phyloP scores from a whole-genome alignment of 2,113 vertebrate species.

The Paralichthys olivaceus region DNA sequence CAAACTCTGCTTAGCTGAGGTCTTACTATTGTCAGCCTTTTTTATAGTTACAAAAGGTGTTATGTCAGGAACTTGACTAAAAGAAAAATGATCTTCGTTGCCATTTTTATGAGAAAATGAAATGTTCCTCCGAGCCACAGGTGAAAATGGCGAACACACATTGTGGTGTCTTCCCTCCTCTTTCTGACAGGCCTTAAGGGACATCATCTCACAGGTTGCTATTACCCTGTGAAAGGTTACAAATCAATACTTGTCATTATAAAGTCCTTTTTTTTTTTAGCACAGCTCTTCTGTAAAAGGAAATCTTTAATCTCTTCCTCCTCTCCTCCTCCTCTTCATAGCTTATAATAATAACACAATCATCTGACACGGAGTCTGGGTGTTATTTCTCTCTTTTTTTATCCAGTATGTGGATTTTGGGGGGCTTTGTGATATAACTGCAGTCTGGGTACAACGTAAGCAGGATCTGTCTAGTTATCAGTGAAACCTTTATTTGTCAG shows the following conservation, averaged over 20 bases:
- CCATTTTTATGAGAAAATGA: conserved; percentile 51
- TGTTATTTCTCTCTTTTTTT: conserved; percentile 24
- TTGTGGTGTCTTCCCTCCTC: not conserved
- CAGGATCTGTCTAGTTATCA: conserved; percentile 35
- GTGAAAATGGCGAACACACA: conserved; percentile 34
- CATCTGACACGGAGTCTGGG: conserved; percentile 56
- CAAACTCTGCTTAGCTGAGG: conserved; percentile 53
- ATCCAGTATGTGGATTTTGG: conserved; percentile 42
- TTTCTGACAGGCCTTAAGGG: conserved; percentile 29
- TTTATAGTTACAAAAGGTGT: conserved; percentile 35
- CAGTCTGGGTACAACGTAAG: conserved; percentile 46
- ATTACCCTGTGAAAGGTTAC: conserved; percentile 61
- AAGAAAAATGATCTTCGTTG: conserved; percentile 26
- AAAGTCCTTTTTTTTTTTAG: conserved; percentile 52
- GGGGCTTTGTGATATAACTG: conserved; percentile 54
- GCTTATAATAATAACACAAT: conserved; percentile 41
- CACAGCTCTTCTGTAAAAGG: conserved; percentile 57
- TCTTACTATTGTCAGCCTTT: conserved; percentile 34
- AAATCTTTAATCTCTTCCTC: conserved; percentile 59
- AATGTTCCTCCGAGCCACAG: conserved; percentile 34
- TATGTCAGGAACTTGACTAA: conserved; percentile 46
- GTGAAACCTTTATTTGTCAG: conserved; percentile 37
- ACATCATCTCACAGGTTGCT: conserved; percentile 59
- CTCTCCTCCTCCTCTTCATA: conserved; percentile 34
- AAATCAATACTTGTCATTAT: conserved; percentile 70